phyloP scores from a whole-genome alignment of 1,140 invertebrate genomes.

The Holcopasites calliopsidis region DNA sequence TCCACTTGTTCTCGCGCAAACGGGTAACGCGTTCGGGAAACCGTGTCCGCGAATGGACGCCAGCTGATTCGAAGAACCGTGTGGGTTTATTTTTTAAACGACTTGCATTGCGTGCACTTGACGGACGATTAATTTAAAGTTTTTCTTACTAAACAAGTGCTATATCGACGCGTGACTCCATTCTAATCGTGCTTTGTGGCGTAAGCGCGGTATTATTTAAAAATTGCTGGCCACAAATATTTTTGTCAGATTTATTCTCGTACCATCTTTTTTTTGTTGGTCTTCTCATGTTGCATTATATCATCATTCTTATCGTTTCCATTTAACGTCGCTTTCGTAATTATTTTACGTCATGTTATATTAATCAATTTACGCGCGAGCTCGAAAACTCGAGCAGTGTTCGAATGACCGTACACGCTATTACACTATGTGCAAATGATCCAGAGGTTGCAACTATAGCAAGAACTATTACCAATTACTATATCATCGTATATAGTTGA shows the following conservation, averaged over 20 bases:
- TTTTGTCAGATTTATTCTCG: neutral
- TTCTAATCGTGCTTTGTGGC: neutral
- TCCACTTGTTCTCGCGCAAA: neutral
- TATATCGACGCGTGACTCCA: neutral
- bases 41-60: too few relatives aligned
- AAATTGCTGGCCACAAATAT: neutral
- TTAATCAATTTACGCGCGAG: neutral
- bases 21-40: neutral
- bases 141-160: too few relatives aligned
- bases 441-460: neutral
- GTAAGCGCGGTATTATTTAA: neutral
- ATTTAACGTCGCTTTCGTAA: neutral
- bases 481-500: too few relatives aligned
- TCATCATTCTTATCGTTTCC: neutral
- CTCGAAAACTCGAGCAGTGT: too few relatives aligned
- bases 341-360: neutral
- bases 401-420: neutral
- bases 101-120: neutral
- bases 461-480: neutral
- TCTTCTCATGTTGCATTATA: neutral
- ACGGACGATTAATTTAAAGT: too few relatives aligned
- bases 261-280: neutral
- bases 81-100: neutral
- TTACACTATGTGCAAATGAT: neutral
- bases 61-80: neutral